phyloP scores from a whole-genome alignment of 2,113 vertebrate genomes.

The Menidia beryllina region DNA sequence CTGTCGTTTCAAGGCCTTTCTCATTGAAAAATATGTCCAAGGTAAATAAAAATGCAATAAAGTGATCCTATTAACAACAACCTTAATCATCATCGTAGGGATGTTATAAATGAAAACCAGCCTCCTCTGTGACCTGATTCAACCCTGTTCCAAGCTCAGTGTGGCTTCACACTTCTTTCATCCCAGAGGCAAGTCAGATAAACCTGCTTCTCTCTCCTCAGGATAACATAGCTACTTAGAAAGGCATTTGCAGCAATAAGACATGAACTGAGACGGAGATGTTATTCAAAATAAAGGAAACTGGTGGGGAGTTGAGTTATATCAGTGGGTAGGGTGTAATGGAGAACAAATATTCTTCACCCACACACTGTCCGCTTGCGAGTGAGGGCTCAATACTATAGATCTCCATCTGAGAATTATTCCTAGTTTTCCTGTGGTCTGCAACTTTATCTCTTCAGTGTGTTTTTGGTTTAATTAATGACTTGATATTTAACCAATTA shows the following conservation, averaged over 20 bases:
- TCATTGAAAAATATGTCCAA: conserved; percentile 31
- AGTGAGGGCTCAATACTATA: conserved; percentile 39
- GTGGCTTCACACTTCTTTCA: conserved; percentile 53
- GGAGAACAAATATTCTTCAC: conserved; percentile 22
- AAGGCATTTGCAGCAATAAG: conserved; percentile 38
- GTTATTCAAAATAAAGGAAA: conserved; percentile 63
- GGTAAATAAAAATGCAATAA: conserved; percentile 26
- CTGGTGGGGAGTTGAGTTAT: conserved; percentile 34
- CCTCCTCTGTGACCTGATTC: conserved; percentile 41
- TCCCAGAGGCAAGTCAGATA: conserved; percentile 59
- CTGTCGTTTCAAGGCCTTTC: conserved; percentile 36
- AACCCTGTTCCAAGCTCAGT: conserved; percentile 63
- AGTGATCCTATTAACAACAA: conserved; percentile 63
- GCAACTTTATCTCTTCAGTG: neutral
- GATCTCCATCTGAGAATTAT: conserved; percentile 39
- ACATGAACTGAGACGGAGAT: conserved; percentile 55
- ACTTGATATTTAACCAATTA: too few relatives aligned
- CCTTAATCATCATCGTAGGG: conserved; percentile 62
- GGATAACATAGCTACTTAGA: conserved; percentile 49
- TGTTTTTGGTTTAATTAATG: conserved; percentile 1
- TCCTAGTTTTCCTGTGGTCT: conserved; percentile 8
- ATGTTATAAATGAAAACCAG: conserved; percentile 66
- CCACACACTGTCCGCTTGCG: conserved; percentile 41
- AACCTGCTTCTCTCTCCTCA: conserved; percentile 37
- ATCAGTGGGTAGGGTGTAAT: conserved; percentile 35